phyloP scores from a whole-genome alignment of 2,888 invertebrate species.

The Cephus sareptanus region DNA sequence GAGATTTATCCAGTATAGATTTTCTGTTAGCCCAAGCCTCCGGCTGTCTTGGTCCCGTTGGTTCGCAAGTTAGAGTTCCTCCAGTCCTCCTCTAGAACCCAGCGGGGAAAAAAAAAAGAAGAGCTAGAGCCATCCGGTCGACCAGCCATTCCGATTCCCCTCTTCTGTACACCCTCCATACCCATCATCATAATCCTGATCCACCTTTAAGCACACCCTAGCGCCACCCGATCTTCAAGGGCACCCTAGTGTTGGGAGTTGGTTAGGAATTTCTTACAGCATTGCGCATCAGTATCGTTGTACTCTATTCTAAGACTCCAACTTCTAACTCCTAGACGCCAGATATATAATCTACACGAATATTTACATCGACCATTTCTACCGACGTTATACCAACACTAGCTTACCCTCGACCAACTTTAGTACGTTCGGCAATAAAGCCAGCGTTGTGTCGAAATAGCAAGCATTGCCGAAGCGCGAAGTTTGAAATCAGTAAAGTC shows the following conservation, averaged over 20 bases:
- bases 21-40: slow-evolving; percentile 65
- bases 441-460: neutral
- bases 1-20: slow-evolving; percentile 40
- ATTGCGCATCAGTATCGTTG: neutral
- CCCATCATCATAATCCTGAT: neutral
- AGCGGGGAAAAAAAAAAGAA: slow-evolving; percentile 35
- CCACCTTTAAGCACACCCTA: neutral
- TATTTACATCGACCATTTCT: neutral
- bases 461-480: neutral
- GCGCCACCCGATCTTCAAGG: neutral
- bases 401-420: neutral
- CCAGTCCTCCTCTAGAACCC: slow-evolving; percentile 69
- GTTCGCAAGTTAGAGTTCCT: slow-evolving; percentile 71
- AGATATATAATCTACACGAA: neutral
- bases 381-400: neutral
- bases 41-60: slow-evolving; percentile 71
- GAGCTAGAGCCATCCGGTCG: slow-evolving; percentile 10
- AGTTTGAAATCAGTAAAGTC: neutral
- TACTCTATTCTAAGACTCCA: neutral
- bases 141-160: neutral
- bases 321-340: neutral
- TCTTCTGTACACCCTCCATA: neutral
- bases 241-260: slow-evolving; percentile 5
- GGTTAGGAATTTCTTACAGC: neutral
- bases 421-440: neutral